phyloP scores from a whole-genome alignment of 2,888 invertebrate species.

The Caenorhabditis japonica region DNA sequence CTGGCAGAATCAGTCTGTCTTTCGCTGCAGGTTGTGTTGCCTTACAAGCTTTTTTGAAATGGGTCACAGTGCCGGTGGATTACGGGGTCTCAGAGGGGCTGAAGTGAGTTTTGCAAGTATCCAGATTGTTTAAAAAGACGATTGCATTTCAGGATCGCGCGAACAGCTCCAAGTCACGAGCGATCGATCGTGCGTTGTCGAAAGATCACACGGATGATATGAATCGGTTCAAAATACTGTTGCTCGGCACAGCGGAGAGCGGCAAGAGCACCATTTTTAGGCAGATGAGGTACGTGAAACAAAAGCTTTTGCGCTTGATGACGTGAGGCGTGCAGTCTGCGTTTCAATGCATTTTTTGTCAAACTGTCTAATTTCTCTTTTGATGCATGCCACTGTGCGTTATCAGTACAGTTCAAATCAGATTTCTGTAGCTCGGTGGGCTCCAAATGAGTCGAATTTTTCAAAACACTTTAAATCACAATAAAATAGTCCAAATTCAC shows the following conservation, averaged over 20 bases:
- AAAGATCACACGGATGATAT: constrained; percentile 58
- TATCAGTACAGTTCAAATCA: too few relatives aligned
- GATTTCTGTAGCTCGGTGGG: too few relatives aligned
- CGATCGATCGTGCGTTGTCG: constrained; percentile 61
- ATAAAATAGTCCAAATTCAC: too few relatives aligned
- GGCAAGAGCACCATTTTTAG: constrained; percentile 69
- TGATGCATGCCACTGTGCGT: too few relatives aligned
- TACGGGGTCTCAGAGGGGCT: constrained; percentile 53
- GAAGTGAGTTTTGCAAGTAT: too few relatives aligned
- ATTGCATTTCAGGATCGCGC: constrained; percentile 50
- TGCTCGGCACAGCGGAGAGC: constrained; percentile 62
- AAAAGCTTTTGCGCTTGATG: too few relatives aligned
- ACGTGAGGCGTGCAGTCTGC: too few relatives aligned
- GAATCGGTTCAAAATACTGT: constrained; percentile 64
- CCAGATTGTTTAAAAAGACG: too few relatives aligned
- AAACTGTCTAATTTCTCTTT: too few relatives aligned
- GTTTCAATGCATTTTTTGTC: neutral
- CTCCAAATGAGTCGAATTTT: too few relatives aligned
- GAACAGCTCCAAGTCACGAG: constrained; percentile 57
- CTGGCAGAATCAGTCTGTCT: too few relatives aligned
- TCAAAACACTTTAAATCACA: too few relatives aligned
- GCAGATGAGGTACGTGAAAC: constrained; percentile 62
- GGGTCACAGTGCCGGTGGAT: constrained; percentile 54
- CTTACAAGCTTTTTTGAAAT: constrained; percentile 37
- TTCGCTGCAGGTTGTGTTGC: constrained; percentile 21